Evolutionary conservation across 2,113 vertebrate genomes (phyloP).

Genomic region (Diglossa brunneiventris): DNA sequence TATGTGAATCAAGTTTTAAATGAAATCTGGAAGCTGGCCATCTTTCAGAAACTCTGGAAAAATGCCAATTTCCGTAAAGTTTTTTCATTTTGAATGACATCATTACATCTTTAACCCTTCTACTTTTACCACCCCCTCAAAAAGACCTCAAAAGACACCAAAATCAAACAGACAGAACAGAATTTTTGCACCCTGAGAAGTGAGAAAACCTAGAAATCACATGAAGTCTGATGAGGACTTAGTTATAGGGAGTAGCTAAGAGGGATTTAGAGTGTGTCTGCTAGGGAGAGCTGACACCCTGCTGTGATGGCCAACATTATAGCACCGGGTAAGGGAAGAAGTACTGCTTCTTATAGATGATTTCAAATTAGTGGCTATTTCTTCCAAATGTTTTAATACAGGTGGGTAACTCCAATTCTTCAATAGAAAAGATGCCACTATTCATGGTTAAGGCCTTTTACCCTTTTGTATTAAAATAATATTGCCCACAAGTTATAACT

Average conservation of each 20-base stretch:
- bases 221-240: background rate
- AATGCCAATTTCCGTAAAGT: background rate
- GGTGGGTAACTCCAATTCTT: background rate
- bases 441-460: background rate
- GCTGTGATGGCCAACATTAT: background rate
- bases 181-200: conserved; percentile 50
- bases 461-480: background rate
- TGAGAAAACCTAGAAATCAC: conserved; percentile 45
- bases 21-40: conserved; percentile 46
- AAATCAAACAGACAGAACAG: conserved; percentile 10
- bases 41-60: conserved; percentile 35
- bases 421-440: background rate
- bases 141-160: conserved; percentile 24
- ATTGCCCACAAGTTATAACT: background rate
- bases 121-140: conserved; percentile 47
- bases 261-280: background rate
- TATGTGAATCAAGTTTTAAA: conserved; percentile 43
- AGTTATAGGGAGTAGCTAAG: background rate
- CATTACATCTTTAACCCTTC: conserved; percentile 38
- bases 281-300: background rate
- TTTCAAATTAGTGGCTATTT: background rate
- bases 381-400: background rate
- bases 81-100: conserved; percentile 17
- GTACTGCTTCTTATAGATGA: background rate
- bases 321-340: background rate